Conservation (phyloP, 2,797 vertebrate species). For the Tauraco hartlaubi region DNA sequence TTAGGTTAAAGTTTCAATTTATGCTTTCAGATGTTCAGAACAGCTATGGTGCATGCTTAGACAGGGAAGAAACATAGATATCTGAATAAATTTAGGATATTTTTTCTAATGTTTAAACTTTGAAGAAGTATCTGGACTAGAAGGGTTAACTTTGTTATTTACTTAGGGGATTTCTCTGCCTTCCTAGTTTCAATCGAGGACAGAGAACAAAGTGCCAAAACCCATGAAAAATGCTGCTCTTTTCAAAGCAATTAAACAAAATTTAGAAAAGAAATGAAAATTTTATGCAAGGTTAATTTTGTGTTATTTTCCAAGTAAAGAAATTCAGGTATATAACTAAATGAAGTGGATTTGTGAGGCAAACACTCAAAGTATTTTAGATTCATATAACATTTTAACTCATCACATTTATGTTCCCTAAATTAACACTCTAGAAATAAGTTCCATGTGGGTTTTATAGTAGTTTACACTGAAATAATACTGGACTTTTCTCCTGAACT, state of each 20-base stretch:
- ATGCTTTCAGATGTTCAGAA: not conserved
- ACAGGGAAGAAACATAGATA: not conserved
- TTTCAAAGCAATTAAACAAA: not conserved
- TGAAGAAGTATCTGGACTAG: not conserved
- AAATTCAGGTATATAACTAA: not conserved
- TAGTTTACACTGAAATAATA: not conserved
- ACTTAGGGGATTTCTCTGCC: not conserved
- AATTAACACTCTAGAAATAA: not conserved
- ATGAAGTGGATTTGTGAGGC: not conserved
- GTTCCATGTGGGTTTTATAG: not conserved
- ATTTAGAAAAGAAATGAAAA: not conserved
- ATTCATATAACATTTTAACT: not conserved
- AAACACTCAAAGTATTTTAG: not conserved
- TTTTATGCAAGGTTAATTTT: not conserved
- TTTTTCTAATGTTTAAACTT: not conserved
- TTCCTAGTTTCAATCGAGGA: not conserved
- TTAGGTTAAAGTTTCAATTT: not conserved
- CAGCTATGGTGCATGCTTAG: not conserved
- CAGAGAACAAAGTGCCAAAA: not conserved
- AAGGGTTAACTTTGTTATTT: not conserved
- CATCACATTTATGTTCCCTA: not conserved
- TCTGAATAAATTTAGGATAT: not conserved
- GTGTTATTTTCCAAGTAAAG: not conserved
- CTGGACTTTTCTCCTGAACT: not conserved
- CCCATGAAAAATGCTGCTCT: not conserved